phyloP scores from a whole-genome alignment of 2,888 invertebrate genomes.

The Diarsia brunnea region DNA sequence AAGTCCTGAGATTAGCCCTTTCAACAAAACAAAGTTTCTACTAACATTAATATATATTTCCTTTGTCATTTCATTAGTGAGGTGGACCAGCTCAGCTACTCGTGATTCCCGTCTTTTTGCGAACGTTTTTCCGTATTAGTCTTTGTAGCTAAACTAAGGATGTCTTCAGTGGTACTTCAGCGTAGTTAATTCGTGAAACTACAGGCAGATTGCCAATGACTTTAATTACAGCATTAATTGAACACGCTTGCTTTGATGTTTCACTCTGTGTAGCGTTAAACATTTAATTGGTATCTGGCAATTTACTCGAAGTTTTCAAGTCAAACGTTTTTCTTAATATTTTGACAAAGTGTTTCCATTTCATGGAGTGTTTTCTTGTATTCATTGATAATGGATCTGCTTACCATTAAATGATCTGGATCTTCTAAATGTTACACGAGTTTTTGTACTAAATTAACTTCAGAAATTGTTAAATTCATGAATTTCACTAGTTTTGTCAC shows the following conservation, averaged over 20 bases:
- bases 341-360: background rate
- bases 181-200: conserved; percentile 23
- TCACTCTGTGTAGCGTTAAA: conserved; percentile 14
- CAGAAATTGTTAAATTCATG: background rate
- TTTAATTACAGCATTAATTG: conserved; percentile 51
- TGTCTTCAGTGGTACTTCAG: conserved; percentile 23
- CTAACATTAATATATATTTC: too few relatives aligned
- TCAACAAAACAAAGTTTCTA: too few relatives aligned
- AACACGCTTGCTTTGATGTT: conserved; percentile 50
- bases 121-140: background rate
- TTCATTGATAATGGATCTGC: background rate
- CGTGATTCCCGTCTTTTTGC: background rate
- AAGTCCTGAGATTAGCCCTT: too few relatives aligned
- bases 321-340: background rate
- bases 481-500: background rate
- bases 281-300: background rate
- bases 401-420: conserved; percentile 6
- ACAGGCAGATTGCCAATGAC: conserved; percentile 49
- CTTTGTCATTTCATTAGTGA: background rate
- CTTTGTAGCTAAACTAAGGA: background rate
- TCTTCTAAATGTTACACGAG: background rate
- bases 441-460: background rate
- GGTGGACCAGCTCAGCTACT: background rate
- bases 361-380: conserved; percentile 3
- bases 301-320: background rate